phyloP scores from a whole-genome alignment of 2,888 invertebrate genomes.

The Neoaliturus tenellus region DNA sequence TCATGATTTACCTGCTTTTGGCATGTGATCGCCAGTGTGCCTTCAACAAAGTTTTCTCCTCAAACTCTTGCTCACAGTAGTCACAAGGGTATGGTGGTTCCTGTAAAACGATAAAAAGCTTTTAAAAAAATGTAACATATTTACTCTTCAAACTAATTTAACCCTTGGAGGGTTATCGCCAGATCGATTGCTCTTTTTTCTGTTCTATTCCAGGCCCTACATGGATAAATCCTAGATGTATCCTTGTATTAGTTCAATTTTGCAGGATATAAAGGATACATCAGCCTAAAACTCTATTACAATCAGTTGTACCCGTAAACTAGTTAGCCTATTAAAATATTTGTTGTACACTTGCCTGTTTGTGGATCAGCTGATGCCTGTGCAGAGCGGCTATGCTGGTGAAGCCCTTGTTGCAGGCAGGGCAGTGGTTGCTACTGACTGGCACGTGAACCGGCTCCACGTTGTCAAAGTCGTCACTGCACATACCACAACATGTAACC shows the following conservation, averaged over 20 bases:
- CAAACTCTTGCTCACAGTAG: slow-evolving; percentile 64
- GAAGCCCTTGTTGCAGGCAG: slow-evolving; percentile 64
- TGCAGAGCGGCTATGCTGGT: slow-evolving; percentile 58
- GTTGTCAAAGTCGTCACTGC: slow-evolving; percentile 23
- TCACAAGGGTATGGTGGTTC: slow-evolving; percentile 66
- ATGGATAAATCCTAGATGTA: too few relatives aligned
- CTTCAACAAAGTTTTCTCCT: slow-evolving; percentile 64
- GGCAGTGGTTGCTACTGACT: slow-evolving; percentile 60
- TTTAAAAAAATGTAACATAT: too few relatives aligned
- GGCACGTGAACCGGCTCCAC: slow-evolving; percentile 58
- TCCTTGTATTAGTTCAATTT: too few relatives aligned
- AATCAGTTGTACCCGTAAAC: too few relatives aligned
- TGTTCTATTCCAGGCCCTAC: too few relatives aligned
- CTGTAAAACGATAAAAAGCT: slow-evolving; percentile 47
- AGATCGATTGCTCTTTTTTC: too few relatives aligned
- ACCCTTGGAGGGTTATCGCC: too few relatives aligned
- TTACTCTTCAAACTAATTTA: too few relatives aligned
- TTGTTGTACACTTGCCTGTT: slow-evolving; percentile 63
- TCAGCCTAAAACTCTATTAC: too few relatives aligned
- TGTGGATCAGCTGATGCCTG: slow-evolving; percentile 63
- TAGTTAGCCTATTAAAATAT: too few relatives aligned
- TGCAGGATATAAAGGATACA: too few relatives aligned
- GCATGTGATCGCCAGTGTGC: slow-evolving; percentile 66
- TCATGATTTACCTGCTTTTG: slow-evolving; percentile 58
- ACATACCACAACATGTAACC: too few relatives aligned